Conservation (phyloP, 2,888 invertebrate species). For the Anodontia alba region DNA sequence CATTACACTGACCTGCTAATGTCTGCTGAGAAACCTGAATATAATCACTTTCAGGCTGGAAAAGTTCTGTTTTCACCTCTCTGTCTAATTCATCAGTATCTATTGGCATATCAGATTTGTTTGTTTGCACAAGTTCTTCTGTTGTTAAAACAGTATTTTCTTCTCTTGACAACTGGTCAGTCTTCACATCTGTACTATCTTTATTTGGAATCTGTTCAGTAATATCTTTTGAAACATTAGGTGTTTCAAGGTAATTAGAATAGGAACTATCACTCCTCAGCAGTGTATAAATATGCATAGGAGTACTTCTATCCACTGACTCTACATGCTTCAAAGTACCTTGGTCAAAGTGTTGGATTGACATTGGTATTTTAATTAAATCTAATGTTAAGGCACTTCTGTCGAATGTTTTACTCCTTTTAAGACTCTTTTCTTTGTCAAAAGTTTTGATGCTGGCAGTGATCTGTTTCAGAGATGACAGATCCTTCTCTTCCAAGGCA, state of each 20-base stretch:
- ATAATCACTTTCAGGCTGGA: not conserved
- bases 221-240: not conserved
- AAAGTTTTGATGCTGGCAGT: constrained; percentile 69
- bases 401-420: constrained; percentile 62
- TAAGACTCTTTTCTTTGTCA: constrained; percentile 62
- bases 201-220: not conserved
- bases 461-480: constrained; percentile 45
- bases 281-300: constrained; percentile 69
- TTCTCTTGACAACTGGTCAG: not conserved
- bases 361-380: constrained; percentile 58
- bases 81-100: not conserved
- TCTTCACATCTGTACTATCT: not conserved
- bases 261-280: constrained; percentile 45
- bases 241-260: constrained; percentile 33
- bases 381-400: constrained; percentile 57
- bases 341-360: constrained; percentile 72
- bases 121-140: not conserved
- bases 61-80: not conserved
- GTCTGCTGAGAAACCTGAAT: not conserved
- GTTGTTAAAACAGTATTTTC: not conserved
- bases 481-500: constrained; percentile 70
- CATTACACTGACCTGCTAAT: not conserved
- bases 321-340: constrained; percentile 65
- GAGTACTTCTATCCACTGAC: constrained; percentile 69
- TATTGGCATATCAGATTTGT: not conserved